A percentile compares a stretch with the other conserved stretches of the same genome.
These are phyloP conservation scores for Pocillopora verrucosa DNA, from an alignment of 64 coral and sea anemone species.

Conservation along the genomic window DNA sequence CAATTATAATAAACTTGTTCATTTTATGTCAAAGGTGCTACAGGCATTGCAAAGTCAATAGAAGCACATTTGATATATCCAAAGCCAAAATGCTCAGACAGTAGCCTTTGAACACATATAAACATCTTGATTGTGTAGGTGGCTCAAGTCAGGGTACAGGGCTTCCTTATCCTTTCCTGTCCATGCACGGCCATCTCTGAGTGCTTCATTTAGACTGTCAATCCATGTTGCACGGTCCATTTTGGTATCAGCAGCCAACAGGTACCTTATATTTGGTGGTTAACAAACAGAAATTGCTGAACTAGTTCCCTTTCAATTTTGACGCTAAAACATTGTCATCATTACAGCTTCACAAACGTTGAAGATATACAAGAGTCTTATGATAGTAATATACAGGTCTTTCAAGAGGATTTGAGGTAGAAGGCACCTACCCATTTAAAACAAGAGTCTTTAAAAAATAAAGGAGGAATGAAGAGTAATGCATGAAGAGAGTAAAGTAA, in stretches of 20 bases:
- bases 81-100: not conserved
- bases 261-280: constrained; percentile 53
- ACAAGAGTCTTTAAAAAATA: too few species aligned
- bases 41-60: not conserved
- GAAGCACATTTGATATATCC: not conserved
- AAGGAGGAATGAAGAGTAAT: too few species aligned
- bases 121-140: constrained; percentile 60
- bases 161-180: not conserved
- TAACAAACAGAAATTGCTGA: not conserved
- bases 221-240: constrained; percentile 88
- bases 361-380: too few species aligned
- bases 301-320: not conserved
- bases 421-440: too few species aligned
- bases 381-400: too few species aligned
- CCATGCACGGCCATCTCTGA: constrained; percentile 92
- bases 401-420: too few species aligned
- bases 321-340: too few species aligned
- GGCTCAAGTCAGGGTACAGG: constrained; percentile 71
- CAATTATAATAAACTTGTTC: not conserved
- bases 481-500: too few species aligned
- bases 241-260: constrained; percentile 92
- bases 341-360: too few species aligned
- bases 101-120: constrained; percentile 63
- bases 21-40: not conserved
- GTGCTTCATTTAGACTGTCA: constrained; percentile 86